Percentiles rank a stretch among this genome's conserved stretches.
These are phyloP conservation scores for Lingula anatina DNA, from an alignment of 2,888 invertebrate genomes.

Conservation along the genomic window DNA sequence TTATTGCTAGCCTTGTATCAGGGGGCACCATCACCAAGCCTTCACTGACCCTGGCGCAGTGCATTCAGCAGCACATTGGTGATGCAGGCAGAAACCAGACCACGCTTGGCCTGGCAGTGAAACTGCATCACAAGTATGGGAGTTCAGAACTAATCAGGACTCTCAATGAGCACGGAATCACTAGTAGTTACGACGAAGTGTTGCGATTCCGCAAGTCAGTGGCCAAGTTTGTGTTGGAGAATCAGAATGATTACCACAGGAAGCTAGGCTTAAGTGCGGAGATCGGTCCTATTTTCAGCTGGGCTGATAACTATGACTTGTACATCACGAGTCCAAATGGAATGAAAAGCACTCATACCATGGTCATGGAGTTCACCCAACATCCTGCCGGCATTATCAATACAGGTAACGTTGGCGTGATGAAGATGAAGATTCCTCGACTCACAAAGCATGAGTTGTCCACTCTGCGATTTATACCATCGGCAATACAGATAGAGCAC, in stretches of 20 bases:
- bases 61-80: background rate
- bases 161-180: conserved; percentile 1
- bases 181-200: background rate
- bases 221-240: conserved; percentile 1
- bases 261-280: background rate
- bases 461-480: too few species aligned
- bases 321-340: background rate
- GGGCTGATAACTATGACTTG: conserved; percentile 1
- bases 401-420: background rate
- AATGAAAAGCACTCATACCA: background rate
- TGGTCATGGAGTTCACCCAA: background rate
- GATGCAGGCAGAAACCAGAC: background rate
- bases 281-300: conserved; percentile 1
- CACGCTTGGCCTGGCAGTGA: background rate
- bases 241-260: background rate
- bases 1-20: background rate
- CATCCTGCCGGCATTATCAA: conserved; percentile 1
- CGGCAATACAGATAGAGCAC: background rate
- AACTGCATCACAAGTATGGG: conserved; percentile 2
- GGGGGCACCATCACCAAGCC: background rate
- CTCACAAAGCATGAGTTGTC: background rate
- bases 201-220: background rate
- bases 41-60: conserved; percentile 1
- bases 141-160: conserved; percentile 1
- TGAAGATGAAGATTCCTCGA: background rate